A percentile compares a stretch with the other conserved stretches of the same genome.
These are phyloP conservation scores for Hippopotamus amphibius DNA, from an alignment of 2,113 vertebrate genomes.

Conservation along the genomic window DNA sequence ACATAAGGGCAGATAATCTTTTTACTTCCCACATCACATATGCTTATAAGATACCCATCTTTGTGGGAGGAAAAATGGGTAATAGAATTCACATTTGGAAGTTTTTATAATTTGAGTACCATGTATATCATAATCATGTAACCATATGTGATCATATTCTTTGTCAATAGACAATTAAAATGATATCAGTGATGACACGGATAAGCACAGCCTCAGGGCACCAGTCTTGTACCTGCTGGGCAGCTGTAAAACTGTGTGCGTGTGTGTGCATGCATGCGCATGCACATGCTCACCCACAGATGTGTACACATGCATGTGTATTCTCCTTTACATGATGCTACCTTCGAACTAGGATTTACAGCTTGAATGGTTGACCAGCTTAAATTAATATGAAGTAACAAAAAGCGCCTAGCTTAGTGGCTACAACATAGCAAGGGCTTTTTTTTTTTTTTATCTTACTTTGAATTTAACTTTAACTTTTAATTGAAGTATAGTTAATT, in stretches of 20 bases:
- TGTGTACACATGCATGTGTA: not conserved
- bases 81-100: slow-evolving; percentile 36
- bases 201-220: not conserved
- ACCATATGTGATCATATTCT: not conserved
- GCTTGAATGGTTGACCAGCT: not conserved
- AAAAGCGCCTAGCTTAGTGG: not conserved
- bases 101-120: slow-evolving; percentile 1
- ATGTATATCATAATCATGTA: not conserved
- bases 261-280: not conserved
- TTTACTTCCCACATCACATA: not conserved
- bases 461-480: not conserved
- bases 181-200: not conserved
- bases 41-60: not conserved
- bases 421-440: not conserved
- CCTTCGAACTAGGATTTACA: slow-evolving; percentile 26
- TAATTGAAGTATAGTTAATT: not conserved
- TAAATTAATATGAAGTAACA: slow-evolving; percentile 25
- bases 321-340: not conserved
- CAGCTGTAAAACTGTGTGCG: not conserved
- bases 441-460: not conserved
- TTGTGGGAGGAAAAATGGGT: not conserved
- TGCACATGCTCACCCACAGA: not conserved
- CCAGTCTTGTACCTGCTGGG: not conserved
- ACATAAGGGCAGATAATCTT: slow-evolving; percentile 1
- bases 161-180: slow-evolving; percentile 4